Evolutionary conservation across 2,888 invertebrate species (phyloP), one percentile per base, ranked within the genome.

Genomic region (Syrphus vitripennis): DNA sequence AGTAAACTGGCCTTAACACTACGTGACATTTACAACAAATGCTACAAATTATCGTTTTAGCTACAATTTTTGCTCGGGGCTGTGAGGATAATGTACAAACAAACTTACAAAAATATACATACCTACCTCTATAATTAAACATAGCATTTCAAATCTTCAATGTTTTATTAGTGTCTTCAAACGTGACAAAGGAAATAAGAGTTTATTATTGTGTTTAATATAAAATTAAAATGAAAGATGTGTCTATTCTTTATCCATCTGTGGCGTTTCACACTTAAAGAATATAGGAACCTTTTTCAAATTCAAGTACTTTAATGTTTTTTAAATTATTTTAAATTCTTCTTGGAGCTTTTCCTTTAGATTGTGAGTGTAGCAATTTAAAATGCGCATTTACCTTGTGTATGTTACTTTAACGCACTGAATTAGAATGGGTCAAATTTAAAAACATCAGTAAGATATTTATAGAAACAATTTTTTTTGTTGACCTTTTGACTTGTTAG

Each of bases 21-120:
- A 84, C 83, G 83, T 84, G 83, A 84, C 80, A 80, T 80, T 71
- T 59, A 75, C 80, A 79, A 57, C 83, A 75, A 80, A 83, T 83
- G 80, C 65, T 75, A 76, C 79, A 80, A 76, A 79, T 80, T 72
- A 84, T 81, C 53, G 67, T 63, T 81, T 76, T 76, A 40, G 61
- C 24, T 67, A 61, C 71, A 69, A 55, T 69, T 75, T n/a, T 53
- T 37, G 12, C 57, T 45, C 26, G 59, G 37, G 59, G 37, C 67
- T 31, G 21, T 26, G 57, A 57, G 29, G 26, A 42, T 40, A 10
- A 72, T 7, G 7, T 6, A 3, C 9, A 10, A 34, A 34, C 34
- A 34, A 10, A 34, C 9, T 10, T 34, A 34, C 1, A 34, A 9
- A 12, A 26, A 26, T 6, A 19, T 21, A 48, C 12, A 14, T 37